A percentile compares a stretch with the other conserved stretches of the same genome.
phyloP scores from a whole-genome alignment of 2,113 vertebrate species.

The Axis porcinus region DNA sequence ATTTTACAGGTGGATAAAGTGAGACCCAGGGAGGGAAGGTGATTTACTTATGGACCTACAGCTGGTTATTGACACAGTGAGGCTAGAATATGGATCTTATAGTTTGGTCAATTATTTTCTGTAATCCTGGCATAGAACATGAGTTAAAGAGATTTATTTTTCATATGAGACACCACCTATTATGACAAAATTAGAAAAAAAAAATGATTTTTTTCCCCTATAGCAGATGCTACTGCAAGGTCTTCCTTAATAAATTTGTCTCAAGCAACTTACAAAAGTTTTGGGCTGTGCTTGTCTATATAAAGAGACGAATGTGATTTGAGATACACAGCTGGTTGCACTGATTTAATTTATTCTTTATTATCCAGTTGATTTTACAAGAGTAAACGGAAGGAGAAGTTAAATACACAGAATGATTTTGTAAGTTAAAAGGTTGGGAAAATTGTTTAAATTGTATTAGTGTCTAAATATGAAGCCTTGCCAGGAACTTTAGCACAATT shows the following conservation, averaged over 20 bases:
- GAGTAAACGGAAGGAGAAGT: not conserved
- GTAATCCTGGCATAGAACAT: not conserved
- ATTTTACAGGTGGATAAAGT: conserved; percentile 5
- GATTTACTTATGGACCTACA: not conserved
- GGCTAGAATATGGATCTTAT: not conserved
- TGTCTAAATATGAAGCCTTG: conserved; percentile 44
- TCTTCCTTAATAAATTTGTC: conserved; percentile 20
- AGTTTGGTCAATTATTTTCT: not conserved
- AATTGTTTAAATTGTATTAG: conserved; percentile 46
- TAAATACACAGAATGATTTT: conserved; percentile 58
- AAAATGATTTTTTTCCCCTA: not conserved
- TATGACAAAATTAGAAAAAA: not conserved
- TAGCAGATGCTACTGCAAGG: not conserved
- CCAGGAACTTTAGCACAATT: not conserved
- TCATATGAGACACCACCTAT: not conserved
- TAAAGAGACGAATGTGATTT: conserved; percentile 46
- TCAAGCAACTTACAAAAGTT: not conserved
- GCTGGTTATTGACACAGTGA: not conserved
- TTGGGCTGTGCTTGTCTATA: not conserved
- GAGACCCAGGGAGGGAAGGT: not conserved
- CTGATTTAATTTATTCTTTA: conserved; percentile 52
- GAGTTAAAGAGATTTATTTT: not conserved
- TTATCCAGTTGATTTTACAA: conserved; percentile 51
- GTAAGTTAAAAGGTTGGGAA: conserved; percentile 37
- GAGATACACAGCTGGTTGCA: conserved; percentile 10